Evolutionary conservation across 2,113 vertebrate species (phyloP), one percentile per base, ranked within the genome.

Genomic region (Centropus unirufus): DNA sequence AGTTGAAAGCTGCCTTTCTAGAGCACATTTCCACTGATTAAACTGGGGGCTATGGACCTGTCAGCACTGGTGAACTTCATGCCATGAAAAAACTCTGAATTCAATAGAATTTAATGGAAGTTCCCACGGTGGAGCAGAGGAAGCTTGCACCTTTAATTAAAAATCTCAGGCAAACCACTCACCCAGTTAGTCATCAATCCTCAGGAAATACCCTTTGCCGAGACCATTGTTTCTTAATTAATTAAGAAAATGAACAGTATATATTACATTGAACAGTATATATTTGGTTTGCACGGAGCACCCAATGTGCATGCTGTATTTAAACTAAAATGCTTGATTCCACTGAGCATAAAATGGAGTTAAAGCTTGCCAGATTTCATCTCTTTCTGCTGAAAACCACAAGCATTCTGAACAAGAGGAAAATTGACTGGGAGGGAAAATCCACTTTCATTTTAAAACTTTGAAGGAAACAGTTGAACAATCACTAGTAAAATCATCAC

Each of bases 131-230:
- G 64, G 78, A 93, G 94, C 63, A 95, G 67, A 95, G 24, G 57
- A 68, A 93, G 61, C 6, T 77, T 90, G 77, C 30, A 81, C 49
- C 80, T 97, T 93, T 89, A 95, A 97, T 92, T 95, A 90, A 96
- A 96, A 95, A 87, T 89, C 80, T 93, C 47, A 92, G 52, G 58
- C 68, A 59, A 84, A 87, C 51, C 64, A 51, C 79, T 93, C 70
- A 93, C 59, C 62, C 81, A 90, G 24, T 11, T 61, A 89, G 54
- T 61, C 49, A 67, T 82, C 92, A 95, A 95, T 94, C 36, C 47
- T 57, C 77, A 59, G 57, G 49, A 96, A 95, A 70, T 59, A 14
- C 54, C 77, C 79, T 92, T 62, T 78, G 78, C 75, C 63, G 79
- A 93, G 58, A 86, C 51, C 39, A 92, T 85, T 91, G 94, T 78